Evolutionary conservation across 2,888 invertebrate species (phyloP).

Genomic region (Dendrolimus houi): DNA sequence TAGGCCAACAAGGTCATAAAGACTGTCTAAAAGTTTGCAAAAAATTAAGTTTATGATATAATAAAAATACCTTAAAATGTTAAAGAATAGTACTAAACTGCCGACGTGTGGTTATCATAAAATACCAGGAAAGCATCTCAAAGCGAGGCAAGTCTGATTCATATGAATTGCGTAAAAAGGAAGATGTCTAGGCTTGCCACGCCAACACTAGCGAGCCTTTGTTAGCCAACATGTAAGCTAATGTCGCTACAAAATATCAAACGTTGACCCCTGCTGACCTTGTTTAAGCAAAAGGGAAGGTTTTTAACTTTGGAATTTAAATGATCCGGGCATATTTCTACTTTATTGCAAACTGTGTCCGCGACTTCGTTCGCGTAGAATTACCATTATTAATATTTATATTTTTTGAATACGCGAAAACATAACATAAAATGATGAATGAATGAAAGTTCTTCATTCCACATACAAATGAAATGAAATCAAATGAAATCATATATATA

Average conservation of each 20-base stretch:
- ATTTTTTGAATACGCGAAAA: too few species aligned
- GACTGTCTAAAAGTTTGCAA: constrained; percentile 18
- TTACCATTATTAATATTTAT: too few species aligned
- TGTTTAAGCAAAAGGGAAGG: constrained; percentile 43
- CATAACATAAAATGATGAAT: too few species aligned
- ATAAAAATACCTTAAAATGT: constrained; percentile 17
- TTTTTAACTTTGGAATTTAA: constrained; percentile 9
- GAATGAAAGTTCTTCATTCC: too few species aligned
- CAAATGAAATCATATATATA: too few species aligned
- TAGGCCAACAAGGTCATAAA: constrained; percentile 19
- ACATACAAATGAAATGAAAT: too few species aligned
- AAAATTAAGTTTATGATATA: constrained; percentile 17
- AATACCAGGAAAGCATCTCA: constrained; percentile 26
- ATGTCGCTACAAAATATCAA: constrained; percentile 65
- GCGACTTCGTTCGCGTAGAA: too few species aligned
- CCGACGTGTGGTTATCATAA: constrained; percentile 13
- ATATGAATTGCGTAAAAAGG: constrained; percentile 43
- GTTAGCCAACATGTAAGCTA: constrained; percentile 55
- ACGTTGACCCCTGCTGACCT: constrained; percentile 46
- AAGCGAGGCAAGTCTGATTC: constrained; percentile 29
- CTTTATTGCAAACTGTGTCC: neutral
- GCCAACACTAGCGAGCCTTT: constrained; percentile 29
- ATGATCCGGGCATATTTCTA: neutral
- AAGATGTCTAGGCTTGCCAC: constrained; percentile 29
- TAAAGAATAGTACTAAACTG: constrained; percentile 19